Evolutionary conservation across 2,797 vertebrate species (phyloP).

Genomic region (Euthynnus affinis): DNA sequence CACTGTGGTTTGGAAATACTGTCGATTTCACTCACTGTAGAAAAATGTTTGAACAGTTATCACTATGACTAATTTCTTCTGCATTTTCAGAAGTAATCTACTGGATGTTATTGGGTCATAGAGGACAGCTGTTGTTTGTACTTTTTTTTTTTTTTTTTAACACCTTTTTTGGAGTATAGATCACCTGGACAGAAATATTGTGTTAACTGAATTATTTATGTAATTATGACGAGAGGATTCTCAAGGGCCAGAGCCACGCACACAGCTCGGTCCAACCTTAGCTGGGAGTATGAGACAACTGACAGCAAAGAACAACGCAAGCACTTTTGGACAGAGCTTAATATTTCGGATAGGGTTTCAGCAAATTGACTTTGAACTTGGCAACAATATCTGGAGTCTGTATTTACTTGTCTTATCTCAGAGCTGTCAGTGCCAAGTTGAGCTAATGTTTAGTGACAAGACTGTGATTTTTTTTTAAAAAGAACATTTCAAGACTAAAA

Average conservation of each 20-base stretch:
- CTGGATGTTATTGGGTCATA: background rate
- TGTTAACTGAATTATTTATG: constrained; percentile 23
- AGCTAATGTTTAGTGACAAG: background rate
- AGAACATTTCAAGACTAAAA: background rate
- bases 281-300: background rate
- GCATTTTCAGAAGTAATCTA: background rate
- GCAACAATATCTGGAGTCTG: constrained; percentile 1
- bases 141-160: background rate
- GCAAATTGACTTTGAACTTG: constrained; percentile 1
- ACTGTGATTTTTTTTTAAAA: constrained; percentile 15
- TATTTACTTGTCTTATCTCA: constrained; percentile 1
- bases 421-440: background rate
- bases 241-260: background rate
- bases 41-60: no score
- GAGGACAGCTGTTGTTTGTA: background rate
- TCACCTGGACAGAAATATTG: background rate
- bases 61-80: background rate
- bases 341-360: background rate
- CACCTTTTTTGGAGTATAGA: background rate
- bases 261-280: background rate
- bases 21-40: background rate
- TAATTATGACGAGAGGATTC: background rate
- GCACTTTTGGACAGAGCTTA: background rate
- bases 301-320: background rate
- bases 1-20: no score